Percentiles rank a stretch among this genome's conserved stretches.
Conservation (phyloP, 2,888 invertebrate species). For the Listrodromus nycthemerus region DNA sequence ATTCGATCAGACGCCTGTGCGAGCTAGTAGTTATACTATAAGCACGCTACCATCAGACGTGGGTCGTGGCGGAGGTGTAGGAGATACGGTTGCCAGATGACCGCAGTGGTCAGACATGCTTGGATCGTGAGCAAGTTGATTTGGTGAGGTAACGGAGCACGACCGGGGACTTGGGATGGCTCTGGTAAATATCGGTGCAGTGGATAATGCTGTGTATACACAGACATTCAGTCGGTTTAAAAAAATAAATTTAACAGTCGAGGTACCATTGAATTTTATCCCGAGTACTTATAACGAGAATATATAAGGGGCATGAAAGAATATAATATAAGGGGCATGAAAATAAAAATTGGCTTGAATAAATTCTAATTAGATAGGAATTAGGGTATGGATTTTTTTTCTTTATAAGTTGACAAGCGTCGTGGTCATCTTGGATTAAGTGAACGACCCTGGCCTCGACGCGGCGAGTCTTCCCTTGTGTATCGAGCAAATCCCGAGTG, state of each 20-base stretch:
- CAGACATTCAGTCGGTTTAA: background rate
- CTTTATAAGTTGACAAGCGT: constrained; percentile 13
- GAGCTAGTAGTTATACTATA: background rate
- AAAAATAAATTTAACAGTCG: background rate
- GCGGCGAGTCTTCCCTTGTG: constrained; percentile 32
- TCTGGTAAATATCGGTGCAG: constrained; percentile 10
- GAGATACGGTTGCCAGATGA: constrained; percentile 38
- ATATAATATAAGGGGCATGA: too few species aligned
- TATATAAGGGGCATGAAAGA: background rate
- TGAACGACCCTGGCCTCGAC: constrained; percentile 42
- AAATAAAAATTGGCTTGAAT: background rate
- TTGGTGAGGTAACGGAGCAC: constrained; percentile 18
- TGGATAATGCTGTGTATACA: constrained; percentile 36
- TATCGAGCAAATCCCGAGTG: constrained; percentile 44
- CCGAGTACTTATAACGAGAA: background rate
- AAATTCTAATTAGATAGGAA: background rate
- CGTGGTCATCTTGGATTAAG: constrained; percentile 12
- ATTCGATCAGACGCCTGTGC: constrained; percentile 45
- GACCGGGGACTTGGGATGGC: constrained; percentile 13
- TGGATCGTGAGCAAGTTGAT: constrained; percentile 27
- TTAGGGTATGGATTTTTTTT: constrained; percentile 7
- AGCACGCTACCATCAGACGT: constrained; percentile 15
- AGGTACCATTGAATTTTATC: background rate
- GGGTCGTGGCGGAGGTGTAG: background rate
- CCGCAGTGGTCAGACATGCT: constrained; percentile 35